phyloP scores from a whole-genome alignment of 92 coral and sea anemone genomes.

The Meandrina meandrites region DNA sequence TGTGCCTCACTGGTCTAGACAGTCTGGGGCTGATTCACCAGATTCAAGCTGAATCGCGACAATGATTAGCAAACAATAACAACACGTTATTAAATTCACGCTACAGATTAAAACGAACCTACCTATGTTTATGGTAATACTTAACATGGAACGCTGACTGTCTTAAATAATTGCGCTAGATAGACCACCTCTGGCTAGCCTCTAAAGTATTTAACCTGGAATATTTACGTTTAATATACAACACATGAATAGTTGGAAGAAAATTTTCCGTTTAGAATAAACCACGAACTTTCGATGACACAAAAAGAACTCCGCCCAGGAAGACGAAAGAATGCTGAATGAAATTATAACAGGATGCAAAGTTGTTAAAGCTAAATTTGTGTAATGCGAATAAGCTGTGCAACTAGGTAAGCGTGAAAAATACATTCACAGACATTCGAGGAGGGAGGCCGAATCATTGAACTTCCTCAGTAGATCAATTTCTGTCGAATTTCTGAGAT shows the following conservation, averaged over 20 bases:
- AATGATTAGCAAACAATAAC: neutral
- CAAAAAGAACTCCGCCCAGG: neutral
- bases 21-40: neutral
- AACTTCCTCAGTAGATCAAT: neutral
- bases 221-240: neutral
- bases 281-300: neutral
- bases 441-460: neutral
- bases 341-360: neutral
- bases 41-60: neutral
- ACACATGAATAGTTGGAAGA: neutral
- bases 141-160: neutral
- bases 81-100: neutral
- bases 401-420: neutral
- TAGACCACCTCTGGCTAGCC: neutral
- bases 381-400: neutral
- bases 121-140: neutral
- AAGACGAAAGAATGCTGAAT: neutral
- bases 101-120: neutral
- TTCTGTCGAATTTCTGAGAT: no score
- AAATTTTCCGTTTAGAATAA: neutral
- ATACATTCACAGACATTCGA: neutral
- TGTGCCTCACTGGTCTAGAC: neutral
- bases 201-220: neutral
- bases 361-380: neutral
- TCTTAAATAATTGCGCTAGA: neutral